These are phyloP conservation scores for Brachymystax lenok DNA, from an alignment of 2,797 vertebrate species.

Conservation along the genomic window DNA sequence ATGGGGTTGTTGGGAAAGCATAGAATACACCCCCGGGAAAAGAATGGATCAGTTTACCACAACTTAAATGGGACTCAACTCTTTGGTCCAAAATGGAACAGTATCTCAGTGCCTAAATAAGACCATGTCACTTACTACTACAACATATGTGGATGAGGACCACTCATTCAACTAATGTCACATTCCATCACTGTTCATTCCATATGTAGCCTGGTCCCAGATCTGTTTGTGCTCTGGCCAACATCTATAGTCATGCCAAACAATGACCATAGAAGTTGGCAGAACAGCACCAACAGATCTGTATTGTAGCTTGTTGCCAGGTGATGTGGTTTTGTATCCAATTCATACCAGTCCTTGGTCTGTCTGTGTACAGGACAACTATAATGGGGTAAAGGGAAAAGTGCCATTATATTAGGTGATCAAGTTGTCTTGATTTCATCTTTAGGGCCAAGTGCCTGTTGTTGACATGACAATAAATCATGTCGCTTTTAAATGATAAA, in stretches of 20 bases:
- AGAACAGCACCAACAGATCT: neutral
- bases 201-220: neutral
- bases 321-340: neutral
- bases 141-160: neutral
- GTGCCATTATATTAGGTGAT: neutral
- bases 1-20: conserved; percentile 39
- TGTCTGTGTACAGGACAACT: neutral
- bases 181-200: neutral
- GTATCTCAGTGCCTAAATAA: neutral
- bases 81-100: neutral
- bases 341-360: neutral
- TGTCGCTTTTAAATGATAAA: no score
- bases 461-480: neutral
- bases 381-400: conserved; percentile 35
- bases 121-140: neutral
- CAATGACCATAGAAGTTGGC: neutral
- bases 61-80: neutral
- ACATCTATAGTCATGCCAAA: neutral
- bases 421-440: neutral
- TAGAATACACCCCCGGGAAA: neutral
- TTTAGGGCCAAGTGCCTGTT: conserved; percentile 44
- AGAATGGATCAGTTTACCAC: neutral
- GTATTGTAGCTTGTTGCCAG: neutral
- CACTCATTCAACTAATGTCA: neutral
- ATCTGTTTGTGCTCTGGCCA: neutral